A percentile compares a stretch with the other conserved stretches of the same genome.
Evolutionary conservation across 2,888 invertebrate genomes (phyloP).

Genomic region (Lottia scabra): DNA sequence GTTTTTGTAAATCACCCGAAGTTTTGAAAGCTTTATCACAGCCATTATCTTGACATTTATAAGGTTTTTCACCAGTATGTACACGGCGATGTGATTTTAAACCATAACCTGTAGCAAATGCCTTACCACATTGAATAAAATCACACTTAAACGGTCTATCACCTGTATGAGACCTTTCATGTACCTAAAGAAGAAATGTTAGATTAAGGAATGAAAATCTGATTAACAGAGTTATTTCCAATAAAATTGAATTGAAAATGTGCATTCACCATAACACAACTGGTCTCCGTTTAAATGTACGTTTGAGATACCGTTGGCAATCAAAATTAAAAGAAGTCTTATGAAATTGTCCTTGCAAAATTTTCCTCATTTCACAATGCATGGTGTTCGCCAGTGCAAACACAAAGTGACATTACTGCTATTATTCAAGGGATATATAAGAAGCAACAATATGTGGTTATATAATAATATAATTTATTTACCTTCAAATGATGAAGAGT

Average conservation of each 20-base stretch:
- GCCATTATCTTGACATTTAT: conserved; percentile 71
- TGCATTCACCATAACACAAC: no score
- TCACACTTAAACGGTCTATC: conserved; percentile 70
- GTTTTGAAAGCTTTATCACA: conserved; percentile 76
- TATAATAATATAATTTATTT: conserved; percentile 3
- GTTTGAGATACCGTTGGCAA: no score
- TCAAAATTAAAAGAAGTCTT: no score
- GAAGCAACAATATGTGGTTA: no score
- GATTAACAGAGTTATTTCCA: no score
- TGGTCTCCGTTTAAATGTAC: no score
- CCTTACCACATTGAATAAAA: conserved; percentile 66
- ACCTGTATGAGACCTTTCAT: conserved; percentile 70
- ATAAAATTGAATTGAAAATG: no score
- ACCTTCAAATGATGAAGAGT: conserved; percentile 70
- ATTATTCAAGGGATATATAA: no score
- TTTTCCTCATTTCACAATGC: no score
- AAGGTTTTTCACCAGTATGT: conserved; percentile 75
- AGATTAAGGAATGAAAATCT: neutral
- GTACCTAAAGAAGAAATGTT: conserved; percentile 67
- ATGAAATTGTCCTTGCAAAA: no score
- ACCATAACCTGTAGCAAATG: conserved; percentile 72
- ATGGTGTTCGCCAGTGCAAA: no score
- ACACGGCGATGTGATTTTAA: conserved; percentile 75
- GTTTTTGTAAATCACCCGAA: conserved; percentile 75
- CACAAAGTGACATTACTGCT: no score